Percentiles rank a stretch among this genome's conserved stretches.
phyloP scores from a whole-genome alignment of 2,888 invertebrate species.

The Tethea ocularis region DNA sequence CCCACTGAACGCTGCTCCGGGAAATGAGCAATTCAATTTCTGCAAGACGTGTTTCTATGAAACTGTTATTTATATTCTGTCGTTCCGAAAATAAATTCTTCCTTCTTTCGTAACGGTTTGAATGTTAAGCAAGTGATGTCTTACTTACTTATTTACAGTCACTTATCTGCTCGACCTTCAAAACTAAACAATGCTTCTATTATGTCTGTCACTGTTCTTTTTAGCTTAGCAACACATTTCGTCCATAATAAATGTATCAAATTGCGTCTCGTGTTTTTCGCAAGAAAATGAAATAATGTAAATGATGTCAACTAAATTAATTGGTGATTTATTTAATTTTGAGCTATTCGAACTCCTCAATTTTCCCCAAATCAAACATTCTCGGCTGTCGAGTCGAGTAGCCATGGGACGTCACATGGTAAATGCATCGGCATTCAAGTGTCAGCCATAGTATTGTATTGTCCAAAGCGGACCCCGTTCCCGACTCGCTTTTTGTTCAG shows the following conservation, averaged over 20 bases:
- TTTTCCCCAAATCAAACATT: neutral
- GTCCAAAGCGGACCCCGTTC: conserved; percentile 63
- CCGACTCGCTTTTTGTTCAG: conserved; percentile 69
- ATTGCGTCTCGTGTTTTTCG: neutral
- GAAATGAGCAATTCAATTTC: conserved; percentile 44
- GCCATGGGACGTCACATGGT: conserved; percentile 48
- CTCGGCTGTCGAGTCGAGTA: neutral
- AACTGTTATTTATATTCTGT: neutral
- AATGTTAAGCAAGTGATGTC: conserved; percentile 16
- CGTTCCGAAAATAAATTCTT: neutral
- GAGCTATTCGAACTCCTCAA: neutral
- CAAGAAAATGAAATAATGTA: neutral
- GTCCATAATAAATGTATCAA: neutral
- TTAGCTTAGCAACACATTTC: neutral
- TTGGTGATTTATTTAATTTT: neutral
- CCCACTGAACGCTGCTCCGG: conserved; percentile 44
- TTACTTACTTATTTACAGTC: conserved; percentile 28
- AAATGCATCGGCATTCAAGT: conserved; percentile 74
- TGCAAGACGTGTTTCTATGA: conserved; percentile 25
- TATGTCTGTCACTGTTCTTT: conserved; percentile 1
- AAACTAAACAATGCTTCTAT: neutral
- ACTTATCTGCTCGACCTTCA: conserved; percentile 48
- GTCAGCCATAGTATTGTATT: conserved; percentile 76
- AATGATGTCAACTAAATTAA: neutral
- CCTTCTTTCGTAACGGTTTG: conserved; percentile 14